Evolutionary conservation across 1,140 invertebrate species (phyloP), one percentile per base, ranked within the genome.

Genomic region (Macrocentrus cingulum): DNA sequence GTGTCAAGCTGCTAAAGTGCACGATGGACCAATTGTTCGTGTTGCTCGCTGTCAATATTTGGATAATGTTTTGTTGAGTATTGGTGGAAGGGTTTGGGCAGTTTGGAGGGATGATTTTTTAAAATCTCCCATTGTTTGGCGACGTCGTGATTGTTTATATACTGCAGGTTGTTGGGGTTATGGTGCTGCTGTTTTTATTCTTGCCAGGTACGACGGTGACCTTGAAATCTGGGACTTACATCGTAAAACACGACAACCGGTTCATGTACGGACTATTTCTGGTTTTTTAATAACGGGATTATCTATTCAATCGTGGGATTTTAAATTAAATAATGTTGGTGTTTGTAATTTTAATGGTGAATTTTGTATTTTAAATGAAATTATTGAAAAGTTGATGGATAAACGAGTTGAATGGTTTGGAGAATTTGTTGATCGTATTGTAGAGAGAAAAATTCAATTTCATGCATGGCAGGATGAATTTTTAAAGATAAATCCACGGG

Each of bases 1-100:
- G 16, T 8, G 9, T 37, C 18, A 19, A 4, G 29, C 37, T 6
- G 36, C 66, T 70, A 79, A 62, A 65, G 82, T 85, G 45, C 88
- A 91, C 63, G 85, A 89, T 65, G 88, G 88, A 1, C 82, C 85
- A 4, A 69, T 90, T 8, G 71, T 78, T 1, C 71, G 79, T 9
- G 76, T 85, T 18, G 61, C 77, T 11, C 81, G 81, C 63, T 87
- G 85, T 67, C 81, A 82, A 1, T 81, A 84, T 60, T 69, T 83
- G 19, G 68, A 70, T n/a, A 72, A 84, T 39, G 62, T 87, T 2
- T 82, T 86, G 23, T 68, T 87, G 4, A 82, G 82, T 0, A 77
- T 85, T 5, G 86, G 86, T 1, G 84, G 84, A 1, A 77, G 70
- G 53, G 68, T 85, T 4, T 82, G 87, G 56, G 84, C 83, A 0